Base-by-base conservation (phyloP, 2,888 invertebrate species). In the Mechanitis mazaeus region DNA sequence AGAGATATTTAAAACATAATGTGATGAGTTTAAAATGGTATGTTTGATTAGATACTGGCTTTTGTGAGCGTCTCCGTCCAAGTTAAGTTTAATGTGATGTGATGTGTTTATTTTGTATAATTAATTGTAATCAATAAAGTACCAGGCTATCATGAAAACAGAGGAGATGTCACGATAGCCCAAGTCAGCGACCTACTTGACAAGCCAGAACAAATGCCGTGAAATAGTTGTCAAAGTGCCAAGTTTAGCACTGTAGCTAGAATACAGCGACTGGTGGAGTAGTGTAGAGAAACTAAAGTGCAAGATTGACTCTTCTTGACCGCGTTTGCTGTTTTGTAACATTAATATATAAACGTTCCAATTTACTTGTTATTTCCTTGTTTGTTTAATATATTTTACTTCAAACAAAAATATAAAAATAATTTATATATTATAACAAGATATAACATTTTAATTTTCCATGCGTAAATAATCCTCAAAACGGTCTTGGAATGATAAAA, bases 201-300 rank as follows among this genome's bases (percentile, higher is more conserved):
- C 81, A 82, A 77, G 76, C 69, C 70, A 71, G 76, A 78, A 80
- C 79, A 79, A 84, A 81, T 79, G 77, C 76, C 77, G 79, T 75
- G 71, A 77, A 85, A 87, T 86, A 79, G 74, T 86, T 87, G 88
- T 80, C 86, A 84, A 75, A 70, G 76, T 83, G 88, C 88, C 88
- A 87, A 85, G 69, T 71, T 73, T 65, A 50, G 56, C 59, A 46
- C 54, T 46, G 38, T 57, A 46, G 28, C 50, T 31, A 50, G 28
- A 50, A 50, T 50, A 50, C 50, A 6, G 7, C 6, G 31, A 50
- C 50, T 31, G 28, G 9, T 50, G 31, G 20, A 20, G 20, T 50
- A 50, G 7, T 31, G 9, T 11, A 50, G 9, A 6, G 56, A 31
- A 54, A 47, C 56, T 54, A 54, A 55, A 64, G 53, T 58, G 63